Evolutionary conservation across 2,888 invertebrate genomes (phyloP), one percentile per base, ranked within the genome.

Genomic region (Nephrotoma guestfalica): DNA sequence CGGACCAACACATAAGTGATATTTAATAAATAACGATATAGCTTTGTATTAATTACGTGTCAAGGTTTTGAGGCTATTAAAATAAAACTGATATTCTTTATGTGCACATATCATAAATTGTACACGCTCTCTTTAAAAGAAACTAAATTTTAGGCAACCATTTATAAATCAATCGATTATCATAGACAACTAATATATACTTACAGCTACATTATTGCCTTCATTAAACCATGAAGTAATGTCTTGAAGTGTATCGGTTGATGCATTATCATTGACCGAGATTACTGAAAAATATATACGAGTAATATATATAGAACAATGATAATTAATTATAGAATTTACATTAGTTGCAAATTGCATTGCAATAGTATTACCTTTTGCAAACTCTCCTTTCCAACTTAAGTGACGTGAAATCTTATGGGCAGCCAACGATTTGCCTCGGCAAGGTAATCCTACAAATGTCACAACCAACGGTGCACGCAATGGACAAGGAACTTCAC

Each of bases 351-450:
- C 2, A 40, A 40, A 47, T 47, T 47, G 40, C 6, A 47, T 47
- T 47, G 40, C 6, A 83, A 40, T 84, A 87, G 30, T 87, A 89
- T 90, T 92, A 96, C 96, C 96, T 94, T 95, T 95, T 41, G 97
- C 95, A 89, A 94, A 94, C 90, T 97, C 96, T 42, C 97, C 97
- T 89, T 96, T 97, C 96, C 97, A 98, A 91, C 97, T 97, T 87
- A 98, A 94, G 90, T 98, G 97, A 87, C 97, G 93, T 86, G 96
- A 94, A 83, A 98, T 93, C 89, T 97, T 96, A 90, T 96, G 96
- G 0, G 97, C 96, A 87, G 98, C 94, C 90, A 97, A 96, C 86
- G 97, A 98, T 92, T 98, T 98, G 87, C 98, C 98, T 42, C 98
- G 93, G 18, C 97, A 98, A 0, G 98, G 98, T 87, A 98, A 92